Percentiles rank a stretch among this genome's conserved stretches.
phyloP scores from a whole-genome alignment of 2,113 vertebrate genomes.

The Ardeotis arabs region DNA sequence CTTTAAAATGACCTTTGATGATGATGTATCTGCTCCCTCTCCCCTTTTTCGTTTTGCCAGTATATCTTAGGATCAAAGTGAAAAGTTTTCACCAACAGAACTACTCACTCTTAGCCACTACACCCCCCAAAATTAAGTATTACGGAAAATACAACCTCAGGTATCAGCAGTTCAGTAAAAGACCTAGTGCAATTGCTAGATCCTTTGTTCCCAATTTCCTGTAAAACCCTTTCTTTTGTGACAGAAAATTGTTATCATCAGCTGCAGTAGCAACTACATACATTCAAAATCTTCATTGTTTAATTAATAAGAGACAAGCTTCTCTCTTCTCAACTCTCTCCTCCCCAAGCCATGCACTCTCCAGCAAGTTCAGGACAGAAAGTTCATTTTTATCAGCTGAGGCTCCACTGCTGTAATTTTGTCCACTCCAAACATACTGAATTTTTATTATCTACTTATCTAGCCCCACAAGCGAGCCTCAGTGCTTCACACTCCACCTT shows the following conservation, averaged over 20 bases:
- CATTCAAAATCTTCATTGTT: background rate
- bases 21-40: accelerated
- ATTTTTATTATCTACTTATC: background rate
- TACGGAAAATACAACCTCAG: background rate
- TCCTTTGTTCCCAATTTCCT: background rate
- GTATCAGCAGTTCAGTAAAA: background rate
- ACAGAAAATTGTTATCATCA: background rate
- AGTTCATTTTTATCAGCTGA: background rate
- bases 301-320: background rate
- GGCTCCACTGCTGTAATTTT: background rate
- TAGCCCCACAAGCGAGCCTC: background rate
- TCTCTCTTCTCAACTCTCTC: background rate
- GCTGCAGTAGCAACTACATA: background rate
- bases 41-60: background rate
- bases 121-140: background rate
- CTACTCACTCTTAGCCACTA: background rate
- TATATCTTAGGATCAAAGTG: background rate
- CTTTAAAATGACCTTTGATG: background rate
- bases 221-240: background rate
- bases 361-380: background rate
- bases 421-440: background rate
- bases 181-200: background rate
- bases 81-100: background rate
- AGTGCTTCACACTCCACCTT: background rate
- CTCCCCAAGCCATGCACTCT: background rate